Evolutionary conservation across 1,140 invertebrate genomes (phyloP), one percentile per base, ranked within the genome.

Genomic region (Myzus persicae): DNA sequence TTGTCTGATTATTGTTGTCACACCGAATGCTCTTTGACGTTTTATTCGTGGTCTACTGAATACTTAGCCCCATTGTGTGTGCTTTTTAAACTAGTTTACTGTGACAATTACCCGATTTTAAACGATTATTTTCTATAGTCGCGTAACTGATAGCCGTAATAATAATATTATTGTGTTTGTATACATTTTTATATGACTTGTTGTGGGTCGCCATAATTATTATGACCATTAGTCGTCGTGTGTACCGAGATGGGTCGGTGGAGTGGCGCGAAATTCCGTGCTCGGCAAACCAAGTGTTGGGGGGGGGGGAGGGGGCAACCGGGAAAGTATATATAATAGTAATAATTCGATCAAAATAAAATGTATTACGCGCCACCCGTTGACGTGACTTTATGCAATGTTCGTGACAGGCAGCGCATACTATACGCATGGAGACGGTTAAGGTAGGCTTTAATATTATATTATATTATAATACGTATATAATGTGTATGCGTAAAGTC

Each of bases 321-420:
- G 31, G 22, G 59, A 11, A 76, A 76, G 14, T n/a, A n/a, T n/a
- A 76, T 76, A 31, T 67, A 67, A n/a, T 76, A 76, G 31, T 76
- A 76, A 89, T 89, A 89, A 89, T 51, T 89, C 22, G 87, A 89
- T 89, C 46, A 38, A 89, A 89, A 89, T 89, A 51, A 51, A 89
- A 51, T 89, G n/a, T 89, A 89, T 89, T 85, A n/a, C 42, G 24
- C 87, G 48, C 88, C 88, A 46, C 22, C 26, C 87, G 88, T 54
- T 54, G 88, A 89, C 88, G 48, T 89, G 88, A 89, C 36, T 54
- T 36, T n/a, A n/a, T 82, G 22, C 18, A 51, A 89, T 89, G 87
- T 89, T 89, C 87, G 46, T 89, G 87, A 89, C 87, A 51, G 87
- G 44, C 36, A 48, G n/a, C 46, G 44, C 8, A 48, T 44, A 36